A percentile compares a stretch with the other conserved stretches of the same genome.
These are phyloP conservation scores for Eueides isabella DNA, from an alignment of 1,140 invertebrate species.

Conservation along the genomic window DNA sequence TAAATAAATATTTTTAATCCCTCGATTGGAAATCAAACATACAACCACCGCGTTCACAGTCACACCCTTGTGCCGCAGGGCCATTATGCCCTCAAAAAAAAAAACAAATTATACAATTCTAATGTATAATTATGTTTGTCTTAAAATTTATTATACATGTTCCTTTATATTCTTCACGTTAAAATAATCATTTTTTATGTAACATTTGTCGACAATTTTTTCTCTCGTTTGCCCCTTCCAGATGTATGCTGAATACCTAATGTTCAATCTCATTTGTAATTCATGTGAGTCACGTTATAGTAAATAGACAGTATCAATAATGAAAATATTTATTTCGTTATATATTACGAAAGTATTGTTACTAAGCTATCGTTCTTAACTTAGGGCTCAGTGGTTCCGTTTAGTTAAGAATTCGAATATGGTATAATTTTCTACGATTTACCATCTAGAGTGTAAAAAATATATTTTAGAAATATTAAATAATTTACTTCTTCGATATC, in stretches of 20 bases:
- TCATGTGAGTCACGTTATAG: constrained; percentile 1
- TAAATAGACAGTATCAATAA: constrained; percentile 7
- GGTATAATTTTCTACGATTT: too few species aligned
- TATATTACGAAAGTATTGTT: background rate
- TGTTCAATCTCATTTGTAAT: constrained; percentile 15
- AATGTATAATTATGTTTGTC: background rate
- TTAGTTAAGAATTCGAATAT: background rate
- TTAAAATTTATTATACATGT: background rate
- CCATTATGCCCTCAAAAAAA: too few species aligned
- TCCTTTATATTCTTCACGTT: constrained; percentile 1
- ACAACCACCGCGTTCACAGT: too few species aligned
- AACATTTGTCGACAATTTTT: constrained; percentile 4
- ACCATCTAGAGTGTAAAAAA: too few species aligned
- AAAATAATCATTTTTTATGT: background rate
- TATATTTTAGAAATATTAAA: too few species aligned
- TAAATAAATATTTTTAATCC: too few species aligned
- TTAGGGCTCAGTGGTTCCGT: background rate
- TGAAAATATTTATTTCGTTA: constrained; percentile 7
- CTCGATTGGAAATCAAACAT: too few species aligned
- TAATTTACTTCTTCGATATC: too few species aligned
- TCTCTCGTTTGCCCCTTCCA: constrained; percentile 9
- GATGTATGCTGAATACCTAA: constrained; percentile 12
- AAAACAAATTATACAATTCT: background rate
- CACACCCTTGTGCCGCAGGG: too few species aligned
- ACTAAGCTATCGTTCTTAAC: background rate